These are phyloP conservation scores for Acronicta aceris DNA, from an alignment of 2,888 invertebrate species.

Conservation along the genomic window DNA sequence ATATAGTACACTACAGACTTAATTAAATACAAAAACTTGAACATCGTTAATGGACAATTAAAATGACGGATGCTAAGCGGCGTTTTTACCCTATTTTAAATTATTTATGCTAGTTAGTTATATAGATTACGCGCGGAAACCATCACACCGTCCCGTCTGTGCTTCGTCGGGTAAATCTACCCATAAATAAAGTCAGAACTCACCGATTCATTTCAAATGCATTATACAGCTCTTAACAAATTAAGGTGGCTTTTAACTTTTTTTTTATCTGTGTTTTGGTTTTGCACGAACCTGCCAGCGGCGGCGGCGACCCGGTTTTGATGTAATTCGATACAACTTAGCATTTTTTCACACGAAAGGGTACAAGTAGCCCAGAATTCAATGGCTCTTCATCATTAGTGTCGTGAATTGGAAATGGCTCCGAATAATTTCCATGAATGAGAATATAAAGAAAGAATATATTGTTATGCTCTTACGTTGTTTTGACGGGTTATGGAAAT, in stretches of 20 bases:
- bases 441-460: too few species aligned
- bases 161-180: not conserved
- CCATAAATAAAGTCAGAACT: conserved; percentile 6
- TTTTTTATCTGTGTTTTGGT: conserved; percentile 10
- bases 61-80: too few species aligned
- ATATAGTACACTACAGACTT: too few species aligned
- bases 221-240: conserved; percentile 13
- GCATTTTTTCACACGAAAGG: conserved; percentile 17
- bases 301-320: conserved; percentile 10
- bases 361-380: not conserved
- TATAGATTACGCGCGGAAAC: too few species aligned
- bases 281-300: conserved; percentile 9
- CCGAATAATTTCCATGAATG: too few species aligned
- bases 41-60: too few species aligned
- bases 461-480: too few species aligned
- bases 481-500: too few species aligned
- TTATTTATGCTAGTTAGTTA: too few species aligned
- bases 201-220: not conserved
- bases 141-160: too few species aligned
- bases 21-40: too few species aligned
- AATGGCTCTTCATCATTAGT: not conserved
- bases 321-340: not conserved
- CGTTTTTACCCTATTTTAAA: too few species aligned
- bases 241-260: conserved; percentile 12
- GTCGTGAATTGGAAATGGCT: not conserved